These are phyloP conservation scores for Zaprionus inermis DNA, from an alignment of 1,140 invertebrate species.

Conservation along the genomic window DNA sequence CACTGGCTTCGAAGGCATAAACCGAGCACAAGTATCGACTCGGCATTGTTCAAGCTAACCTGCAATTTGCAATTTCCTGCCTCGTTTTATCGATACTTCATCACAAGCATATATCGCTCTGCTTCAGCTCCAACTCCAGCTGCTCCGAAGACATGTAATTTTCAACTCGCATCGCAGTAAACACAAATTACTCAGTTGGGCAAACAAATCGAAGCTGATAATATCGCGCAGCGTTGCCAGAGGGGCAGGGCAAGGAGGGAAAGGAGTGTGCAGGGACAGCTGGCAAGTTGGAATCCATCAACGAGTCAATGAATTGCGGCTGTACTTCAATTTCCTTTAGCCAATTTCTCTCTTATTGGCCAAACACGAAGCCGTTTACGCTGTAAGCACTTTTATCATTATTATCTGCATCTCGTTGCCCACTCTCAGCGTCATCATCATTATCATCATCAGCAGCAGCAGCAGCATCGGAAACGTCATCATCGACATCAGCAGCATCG, in stretches of 20 bases:
- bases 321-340: conserved; percentile 76
- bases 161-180: conserved; percentile 62
- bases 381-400: conserved; percentile 30
- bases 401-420: conserved; percentile 25
- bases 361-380: conserved; percentile 31
- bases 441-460: too few relatives aligned
- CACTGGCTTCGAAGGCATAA: conserved; percentile 36
- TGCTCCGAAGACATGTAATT: conserved; percentile 64
- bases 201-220: conserved; percentile 77
- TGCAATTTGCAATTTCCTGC: conserved; percentile 78
- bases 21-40: conserved; percentile 23
- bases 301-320: conserved; percentile 76
- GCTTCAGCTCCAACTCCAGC: background rate
- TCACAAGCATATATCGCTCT: conserved; percentile 48
- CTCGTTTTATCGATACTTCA: conserved; percentile 56
- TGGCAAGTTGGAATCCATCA: conserved; percentile 59
- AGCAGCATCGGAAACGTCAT: too few relatives aligned
- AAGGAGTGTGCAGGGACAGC: background rate
- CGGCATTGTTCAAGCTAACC: conserved; percentile 39
- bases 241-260: background rate
- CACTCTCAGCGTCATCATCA: conserved; percentile 15
- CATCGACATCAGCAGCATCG: conserved; percentile 26
- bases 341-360: conserved; percentile 48
- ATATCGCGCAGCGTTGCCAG: conserved; percentile 56
- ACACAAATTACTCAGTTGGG: conserved; percentile 80